Base-by-base conservation (phyloP, 2,797 vertebrate species). In the Pachyuromys duprasi region DNA sequence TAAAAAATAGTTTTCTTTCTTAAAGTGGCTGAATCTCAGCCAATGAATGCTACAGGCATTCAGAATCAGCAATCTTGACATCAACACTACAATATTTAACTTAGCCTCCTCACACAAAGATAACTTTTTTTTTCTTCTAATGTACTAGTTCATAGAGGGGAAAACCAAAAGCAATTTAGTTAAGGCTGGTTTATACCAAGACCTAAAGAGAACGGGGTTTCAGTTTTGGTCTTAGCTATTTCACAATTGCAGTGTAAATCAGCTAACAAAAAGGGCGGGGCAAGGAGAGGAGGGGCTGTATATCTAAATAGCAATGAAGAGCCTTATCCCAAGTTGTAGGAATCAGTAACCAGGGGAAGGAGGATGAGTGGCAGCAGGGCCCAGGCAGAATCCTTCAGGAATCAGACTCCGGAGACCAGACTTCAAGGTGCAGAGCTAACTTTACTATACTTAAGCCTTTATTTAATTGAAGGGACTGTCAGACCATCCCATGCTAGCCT, bases 91-190 rank as follows among this genome's bases (percentile, higher is more conserved):
- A 89, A 53, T 93, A 79, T 39, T 83, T 91, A 78, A 91, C 57
- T 76, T 79, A 93, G n/a, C 31, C 28, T 95, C 90, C 33, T 65
- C 86, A 79, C 67, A 89, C 9, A 67, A 65, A 92, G 5, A 57
- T 76, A 89, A 90, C 15, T 15, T 5, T 57, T 17, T 36, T 93
- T 96, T 79, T 42, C n/a, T 13, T 76, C 28, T 65, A 69, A 65
- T 67, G 67, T 39, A 28, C n/a, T 84, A 13, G 2, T 86, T 84
- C 33, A 90, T 92, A 94, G 78, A 74, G 80, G 26, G 26, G 81
- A 45, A 22, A 89, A 80, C 42, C 15, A 33, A 42, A 81, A 88
- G 33, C 69, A 72, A 45, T 39, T 49, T n/a, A 74, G 60, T 80
- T 86, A 86, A 94, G 83, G 36, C 69, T 33, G 18, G 4, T 28